Evolutionary conservation across 2,113 vertebrate genomes (phyloP).

Genomic region (Glaucomys volans): DNA sequence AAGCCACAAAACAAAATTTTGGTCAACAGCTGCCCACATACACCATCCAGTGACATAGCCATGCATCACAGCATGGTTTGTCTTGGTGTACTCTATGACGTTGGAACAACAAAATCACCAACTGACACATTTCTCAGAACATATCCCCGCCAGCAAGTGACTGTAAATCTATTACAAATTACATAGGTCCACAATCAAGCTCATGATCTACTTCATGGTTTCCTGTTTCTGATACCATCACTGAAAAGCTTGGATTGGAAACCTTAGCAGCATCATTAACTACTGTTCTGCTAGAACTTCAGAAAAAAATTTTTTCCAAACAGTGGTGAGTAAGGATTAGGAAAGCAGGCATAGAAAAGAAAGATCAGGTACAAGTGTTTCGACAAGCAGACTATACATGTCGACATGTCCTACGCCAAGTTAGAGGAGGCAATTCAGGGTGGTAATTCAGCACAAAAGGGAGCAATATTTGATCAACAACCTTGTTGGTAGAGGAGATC

Average conservation of each 20-base stretch:
- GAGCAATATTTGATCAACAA: not conserved
- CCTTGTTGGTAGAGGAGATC: not conserved
- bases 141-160: not conserved
- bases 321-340: not conserved
- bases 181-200: not conserved
- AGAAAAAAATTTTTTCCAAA: not conserved
- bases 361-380: not conserved
- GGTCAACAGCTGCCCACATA: not conserved
- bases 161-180: not conserved
- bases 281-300: not conserved
- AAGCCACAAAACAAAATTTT: not conserved
- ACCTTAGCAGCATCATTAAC: not conserved
- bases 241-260: not conserved
- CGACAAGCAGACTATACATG: not conserved
- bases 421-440: not conserved
- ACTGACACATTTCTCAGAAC: not conserved
- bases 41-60: not conserved
- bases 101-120: not conserved
- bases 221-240: not conserved
- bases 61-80: too few relatives aligned
- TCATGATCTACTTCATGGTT: not conserved
- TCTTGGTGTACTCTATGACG: fast-evolving
- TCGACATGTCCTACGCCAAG: not conserved
- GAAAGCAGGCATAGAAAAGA: not conserved
- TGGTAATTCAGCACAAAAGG: not conserved